These are phyloP conservation scores for Acromyrmex heyeri DNA, from an alignment of 1,140 invertebrate genomes.

Conservation along the genomic window DNA sequence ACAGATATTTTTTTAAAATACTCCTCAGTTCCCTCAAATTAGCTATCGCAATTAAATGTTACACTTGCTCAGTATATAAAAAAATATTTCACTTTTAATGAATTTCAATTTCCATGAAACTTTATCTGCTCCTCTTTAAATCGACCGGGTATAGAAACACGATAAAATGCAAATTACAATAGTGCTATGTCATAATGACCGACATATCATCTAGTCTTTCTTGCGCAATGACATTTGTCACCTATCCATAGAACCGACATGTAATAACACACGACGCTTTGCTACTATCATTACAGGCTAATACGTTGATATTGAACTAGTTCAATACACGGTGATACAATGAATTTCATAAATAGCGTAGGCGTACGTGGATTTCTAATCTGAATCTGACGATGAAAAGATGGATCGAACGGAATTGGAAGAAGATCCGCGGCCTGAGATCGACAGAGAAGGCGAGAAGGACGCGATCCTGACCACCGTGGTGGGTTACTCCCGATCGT, in stretches of 20 bases:
- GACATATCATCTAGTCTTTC: constrained; percentile 24
- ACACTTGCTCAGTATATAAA: not conserved
- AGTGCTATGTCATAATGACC: constrained; percentile 18
- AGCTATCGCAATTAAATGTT: not conserved
- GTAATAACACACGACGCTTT: not conserved
- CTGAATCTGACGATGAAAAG: constrained; percentile 25
- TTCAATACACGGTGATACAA: not conserved
- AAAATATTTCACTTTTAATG: not conserved
- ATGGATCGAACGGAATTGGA: not conserved
- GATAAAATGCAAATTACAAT: constrained; percentile 51
- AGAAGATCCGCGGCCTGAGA: constrained; percentile 5
- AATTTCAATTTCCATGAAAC: not conserved
- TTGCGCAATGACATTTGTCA: constrained; percentile 46
- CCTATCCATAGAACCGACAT: constrained; percentile 6
- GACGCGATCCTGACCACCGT: constrained; percentile 75
- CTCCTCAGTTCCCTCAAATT: not conserved
- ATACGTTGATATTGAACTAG: constrained; percentile 8
- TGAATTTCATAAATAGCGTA: not conserved
- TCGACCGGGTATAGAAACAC: constrained; percentile 42
- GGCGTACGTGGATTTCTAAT: constrained; percentile 17
- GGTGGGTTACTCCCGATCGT: constrained; percentile 79
- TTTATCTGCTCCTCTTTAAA: not conserved
- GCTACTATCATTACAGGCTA: not conserved
- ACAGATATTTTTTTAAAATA: not conserved
- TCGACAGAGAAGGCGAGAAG: constrained; percentile 64